These are phyloP conservation scores for Pollenia angustigena DNA, from an alignment of 2,888 invertebrate genomes.

Conservation along the genomic window DNA sequence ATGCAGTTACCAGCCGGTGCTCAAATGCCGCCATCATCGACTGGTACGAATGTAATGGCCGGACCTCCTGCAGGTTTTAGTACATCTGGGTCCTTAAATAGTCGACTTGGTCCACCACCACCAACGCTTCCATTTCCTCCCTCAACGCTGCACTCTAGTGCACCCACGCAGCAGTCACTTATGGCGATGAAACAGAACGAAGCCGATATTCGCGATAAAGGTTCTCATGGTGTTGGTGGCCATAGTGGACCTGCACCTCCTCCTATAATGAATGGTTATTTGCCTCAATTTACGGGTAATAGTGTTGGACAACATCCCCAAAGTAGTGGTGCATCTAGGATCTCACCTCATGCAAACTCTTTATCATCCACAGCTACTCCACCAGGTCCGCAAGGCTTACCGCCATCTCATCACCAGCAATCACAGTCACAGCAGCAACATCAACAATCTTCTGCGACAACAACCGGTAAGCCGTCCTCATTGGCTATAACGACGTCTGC, in stretches of 20 bases:
- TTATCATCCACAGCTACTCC: slow-evolving; percentile 67
- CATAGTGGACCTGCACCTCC: slow-evolving; percentile 48
- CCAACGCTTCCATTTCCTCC: slow-evolving; percentile 73
- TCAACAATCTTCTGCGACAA: slow-evolving; percentile 68
- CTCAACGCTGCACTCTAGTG: slow-evolving; percentile 62
- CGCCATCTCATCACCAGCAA: slow-evolving; percentile 67
- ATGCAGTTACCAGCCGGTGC: slow-evolving; percentile 66
- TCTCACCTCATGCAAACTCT: slow-evolving; percentile 72
- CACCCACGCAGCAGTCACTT: slow-evolving; percentile 45
- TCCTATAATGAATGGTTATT: slow-evolving; percentile 73
- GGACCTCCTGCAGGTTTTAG: slow-evolving; percentile 64
- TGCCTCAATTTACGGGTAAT: slow-evolving; percentile 72
- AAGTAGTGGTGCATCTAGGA: slow-evolving; percentile 67
- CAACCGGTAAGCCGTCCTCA: slow-evolving; percentile 70
- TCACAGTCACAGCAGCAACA: slow-evolving; percentile 66
- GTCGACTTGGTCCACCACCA: slow-evolving; percentile 76
- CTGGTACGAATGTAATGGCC: slow-evolving; percentile 55
- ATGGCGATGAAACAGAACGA: slow-evolving; percentile 69
- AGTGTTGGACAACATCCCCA: slow-evolving; percentile 68
- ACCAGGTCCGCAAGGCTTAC: slow-evolving; percentile 48
- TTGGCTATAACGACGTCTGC: slow-evolving; percentile 69
- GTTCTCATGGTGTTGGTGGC: slow-evolving; percentile 25
- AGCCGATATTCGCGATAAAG: slow-evolving; percentile 63
- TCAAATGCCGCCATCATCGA: slow-evolving; percentile 65
- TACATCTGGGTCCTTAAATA: slow-evolving; percentile 75